Evolutionary conservation across 1,140 invertebrate species (phyloP).

Genomic region (Rhagoletis pomonella): DNA sequence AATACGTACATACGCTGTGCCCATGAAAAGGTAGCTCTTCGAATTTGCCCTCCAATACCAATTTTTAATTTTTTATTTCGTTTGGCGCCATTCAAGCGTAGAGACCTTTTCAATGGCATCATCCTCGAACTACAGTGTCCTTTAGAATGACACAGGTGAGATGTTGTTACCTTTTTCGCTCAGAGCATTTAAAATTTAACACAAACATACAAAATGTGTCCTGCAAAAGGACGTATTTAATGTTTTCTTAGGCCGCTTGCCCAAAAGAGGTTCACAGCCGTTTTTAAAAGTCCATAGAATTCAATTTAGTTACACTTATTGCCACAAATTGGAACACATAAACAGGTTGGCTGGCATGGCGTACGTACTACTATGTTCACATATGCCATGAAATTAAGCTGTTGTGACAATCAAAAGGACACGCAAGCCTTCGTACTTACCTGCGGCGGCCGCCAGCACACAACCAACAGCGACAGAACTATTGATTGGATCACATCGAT

Average conservation of each 20-base stretch:
- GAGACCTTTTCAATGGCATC: neutral
- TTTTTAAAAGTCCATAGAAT: neutral
- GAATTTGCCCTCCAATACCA: neutral
- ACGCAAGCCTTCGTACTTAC: neutral
- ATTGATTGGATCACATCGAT: conserved; percentile 29
- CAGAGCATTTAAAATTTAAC: no score
- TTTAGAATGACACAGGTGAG: neutral
- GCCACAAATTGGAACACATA: conserved; percentile 28
- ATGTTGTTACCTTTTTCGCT: no score
- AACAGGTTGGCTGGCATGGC: neutral
- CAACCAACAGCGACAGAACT: neutral
- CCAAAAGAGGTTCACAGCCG: neutral
- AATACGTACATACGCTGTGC: no score
- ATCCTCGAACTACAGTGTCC: neutral
- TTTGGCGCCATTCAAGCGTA: neutral
- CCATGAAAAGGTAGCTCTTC: conserved; percentile 7
- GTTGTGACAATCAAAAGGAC: conserved; percentile 23
- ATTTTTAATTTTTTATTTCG: neutral
- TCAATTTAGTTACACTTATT: conserved; percentile 14
- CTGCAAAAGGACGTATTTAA: no score
- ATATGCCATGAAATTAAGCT: conserved; percentile 23
- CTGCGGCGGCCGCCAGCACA: no score
- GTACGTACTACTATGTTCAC: neutral
- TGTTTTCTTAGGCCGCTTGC: neutral
- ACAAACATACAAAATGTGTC: no score